Conservation (phyloP, 1,140 invertebrate genomes). For the Onthophagus taurus region DNA sequence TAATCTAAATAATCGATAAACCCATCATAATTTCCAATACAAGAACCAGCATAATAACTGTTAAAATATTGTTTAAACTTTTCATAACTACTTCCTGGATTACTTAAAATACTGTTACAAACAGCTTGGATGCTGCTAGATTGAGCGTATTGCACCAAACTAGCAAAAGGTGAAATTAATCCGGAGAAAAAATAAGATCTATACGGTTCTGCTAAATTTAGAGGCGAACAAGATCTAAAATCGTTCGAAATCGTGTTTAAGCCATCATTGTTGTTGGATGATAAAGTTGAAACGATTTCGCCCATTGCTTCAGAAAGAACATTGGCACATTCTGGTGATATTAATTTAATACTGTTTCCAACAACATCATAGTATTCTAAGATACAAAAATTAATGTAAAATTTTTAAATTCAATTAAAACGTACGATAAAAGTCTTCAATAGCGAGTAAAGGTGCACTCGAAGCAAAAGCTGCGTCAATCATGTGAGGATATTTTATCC, state of each 20-base stretch:
- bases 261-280: no score
- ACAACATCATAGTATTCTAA: conserved; percentile 9
- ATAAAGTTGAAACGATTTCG: no score
- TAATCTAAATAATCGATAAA: no score
- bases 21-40: not conserved
- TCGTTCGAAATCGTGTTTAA: no score
- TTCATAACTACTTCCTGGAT: not conserved
- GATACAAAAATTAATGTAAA: no score
- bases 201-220: not conserved
- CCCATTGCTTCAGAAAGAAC: not conserved
- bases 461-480: conserved; percentile 63
- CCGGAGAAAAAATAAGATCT: not conserved
- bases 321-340: conserved; percentile 1
- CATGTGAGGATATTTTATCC: conserved; percentile 66
- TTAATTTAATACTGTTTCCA: not conserved
- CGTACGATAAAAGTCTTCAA: conserved; percentile 52
- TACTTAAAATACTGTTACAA: not conserved
- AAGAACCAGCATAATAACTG: not conserved
- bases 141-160: not conserved
- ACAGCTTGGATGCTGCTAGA: not conserved
- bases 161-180: not conserved
- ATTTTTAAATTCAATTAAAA: not conserved
- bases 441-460: conserved; percentile 61
- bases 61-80: not conserved
- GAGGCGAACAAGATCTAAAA: not conserved